phyloP scores from a whole-genome alignment of 2,888 invertebrate genomes.

The Neocrepidodera transversa region DNA sequence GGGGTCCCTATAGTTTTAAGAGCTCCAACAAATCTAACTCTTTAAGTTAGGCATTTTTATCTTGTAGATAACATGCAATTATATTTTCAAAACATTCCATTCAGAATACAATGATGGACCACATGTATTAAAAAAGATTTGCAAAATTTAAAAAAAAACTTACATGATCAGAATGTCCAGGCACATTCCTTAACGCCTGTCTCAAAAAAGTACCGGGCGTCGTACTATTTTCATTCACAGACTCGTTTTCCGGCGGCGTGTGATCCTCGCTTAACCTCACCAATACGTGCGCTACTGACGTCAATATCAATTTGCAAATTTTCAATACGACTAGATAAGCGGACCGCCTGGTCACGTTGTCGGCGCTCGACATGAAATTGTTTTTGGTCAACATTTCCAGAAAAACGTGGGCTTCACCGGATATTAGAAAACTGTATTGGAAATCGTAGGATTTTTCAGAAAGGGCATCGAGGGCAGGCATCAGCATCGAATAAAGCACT shows the following conservation, averaged over 20 bases:
- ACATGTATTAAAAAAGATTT: too few relatives aligned
- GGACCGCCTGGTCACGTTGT: conserved; percentile 71
- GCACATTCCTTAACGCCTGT: conserved; percentile 84
- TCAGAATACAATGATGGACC: too few relatives aligned
- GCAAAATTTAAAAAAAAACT: conserved; percentile 37
- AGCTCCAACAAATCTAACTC: neutral
- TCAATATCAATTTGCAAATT: conserved; percentile 86
- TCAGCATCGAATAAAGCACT: conserved; percentile 82
- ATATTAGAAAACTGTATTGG: conserved; percentile 72
- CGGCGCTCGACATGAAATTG: conserved; percentile 81
- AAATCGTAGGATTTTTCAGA: conserved; percentile 77
- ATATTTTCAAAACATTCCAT: too few relatives aligned
- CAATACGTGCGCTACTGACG: conserved; percentile 83
- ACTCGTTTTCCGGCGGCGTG: conserved; percentile 55
- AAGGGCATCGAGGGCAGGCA: conserved; percentile 85
- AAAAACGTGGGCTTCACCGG: conserved; percentile 72
- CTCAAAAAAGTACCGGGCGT: conserved; percentile 68
- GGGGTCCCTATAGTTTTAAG: too few relatives aligned
- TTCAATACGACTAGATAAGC: conserved; percentile 89
- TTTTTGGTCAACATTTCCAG: conserved; percentile 85
- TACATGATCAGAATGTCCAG: conserved; percentile 86
- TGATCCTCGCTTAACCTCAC: conserved; percentile 62
- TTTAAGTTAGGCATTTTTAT: neutral
- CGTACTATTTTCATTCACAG: conserved; percentile 54
- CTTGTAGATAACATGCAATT: neutral